A percentile compares a stretch with the other conserved stretches of the same genome.
Conservation (phyloP, 1,140 invertebrate genomes). For the Lasioglossum baleicum region DNA sequence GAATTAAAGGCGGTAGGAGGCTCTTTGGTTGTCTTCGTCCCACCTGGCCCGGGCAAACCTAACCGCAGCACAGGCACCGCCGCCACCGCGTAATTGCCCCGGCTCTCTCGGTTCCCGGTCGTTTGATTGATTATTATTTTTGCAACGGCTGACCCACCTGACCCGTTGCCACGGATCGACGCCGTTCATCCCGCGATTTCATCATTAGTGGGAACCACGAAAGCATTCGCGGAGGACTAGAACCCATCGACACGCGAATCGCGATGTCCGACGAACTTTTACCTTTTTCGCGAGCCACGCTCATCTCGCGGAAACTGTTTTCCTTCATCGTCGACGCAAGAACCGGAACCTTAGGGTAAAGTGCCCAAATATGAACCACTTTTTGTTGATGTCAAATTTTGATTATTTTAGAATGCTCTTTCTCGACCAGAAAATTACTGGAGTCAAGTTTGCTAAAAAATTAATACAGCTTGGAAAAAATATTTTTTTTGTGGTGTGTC, state of each 20-base stretch:
- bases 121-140: conserved; percentile 75
- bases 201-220: conserved; percentile 39
- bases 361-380: too few species aligned
- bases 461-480: too few species aligned
- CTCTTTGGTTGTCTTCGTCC: conserved; percentile 37
- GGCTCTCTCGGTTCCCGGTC: conserved; percentile 63
- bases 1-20: conserved; percentile 67
- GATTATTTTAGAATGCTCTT: too few species aligned
- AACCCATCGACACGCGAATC: neutral
- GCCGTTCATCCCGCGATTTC: conserved; percentile 38
- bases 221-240: conserved; percentile 22
- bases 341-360: too few species aligned
- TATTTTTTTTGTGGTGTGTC: too few species aligned
- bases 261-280: too few species aligned
- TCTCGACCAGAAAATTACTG: too few species aligned
- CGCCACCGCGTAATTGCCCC: conserved; percentile 76
- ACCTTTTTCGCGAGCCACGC: neutral
- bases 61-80: conserved; percentile 76
- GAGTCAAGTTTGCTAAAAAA: too few species aligned
- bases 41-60: conserved; percentile 57
- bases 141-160: conserved; percentile 59
- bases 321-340: too few species aligned
- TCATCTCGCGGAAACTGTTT: too few species aligned
- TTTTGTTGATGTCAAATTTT: too few species aligned
- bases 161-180: conserved; percentile 46